A percentile compares a stretch with the other conserved stretches of the same genome.
Conservation (phyloP, 2,888 invertebrate species). For the Hirtodrosophila confusa region DNA sequence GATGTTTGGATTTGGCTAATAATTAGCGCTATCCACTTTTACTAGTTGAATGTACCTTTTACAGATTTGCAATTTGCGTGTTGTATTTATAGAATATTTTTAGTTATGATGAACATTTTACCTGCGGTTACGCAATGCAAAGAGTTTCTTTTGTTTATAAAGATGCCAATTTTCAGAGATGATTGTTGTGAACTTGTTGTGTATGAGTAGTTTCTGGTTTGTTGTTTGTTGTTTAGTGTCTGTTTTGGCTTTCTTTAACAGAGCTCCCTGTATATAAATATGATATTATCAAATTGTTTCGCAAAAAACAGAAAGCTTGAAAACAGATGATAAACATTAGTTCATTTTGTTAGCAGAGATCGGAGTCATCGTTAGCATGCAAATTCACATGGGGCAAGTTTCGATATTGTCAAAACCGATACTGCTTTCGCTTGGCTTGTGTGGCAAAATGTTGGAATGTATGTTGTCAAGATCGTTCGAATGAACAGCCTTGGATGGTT, state of each 20-base stretch:
- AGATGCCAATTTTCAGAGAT: slow-evolving; percentile 59
- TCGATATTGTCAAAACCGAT: slow-evolving; percentile 12
- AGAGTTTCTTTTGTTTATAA: slow-evolving; percentile 4
- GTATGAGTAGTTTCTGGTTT: slow-evolving; percentile 33
- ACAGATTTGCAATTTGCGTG: slow-evolving; percentile 19
- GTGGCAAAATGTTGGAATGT: slow-evolving; percentile 6
- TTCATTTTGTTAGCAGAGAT: slow-evolving; percentile 44
- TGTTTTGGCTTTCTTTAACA: slow-evolving; percentile 70
- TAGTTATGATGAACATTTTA: neutral
- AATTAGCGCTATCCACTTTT: neutral
- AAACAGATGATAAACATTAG: slow-evolving; percentile 81
- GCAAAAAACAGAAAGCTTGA: slow-evolving; percentile 57
- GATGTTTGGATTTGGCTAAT: neutral
- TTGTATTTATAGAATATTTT: slow-evolving; percentile 19
- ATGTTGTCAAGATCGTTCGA: neutral
- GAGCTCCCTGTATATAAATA: slow-evolving; percentile 71
- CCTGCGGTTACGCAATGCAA: neutral
- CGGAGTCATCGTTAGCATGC: slow-evolving; percentile 35
- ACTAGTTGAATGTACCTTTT: slow-evolving; percentile 15
- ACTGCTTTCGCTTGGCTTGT: slow-evolving; percentile 5
- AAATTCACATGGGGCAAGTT: slow-evolving; percentile 13
- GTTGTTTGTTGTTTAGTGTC: slow-evolving; percentile 54
- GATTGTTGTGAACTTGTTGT: slow-evolving; percentile 50
- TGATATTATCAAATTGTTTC: slow-evolving; percentile 41
- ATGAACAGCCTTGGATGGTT: slow-evolving; percentile 3